Percentiles rank a stretch among this genome's conserved stretches.
Conservation (phyloP, 2,888 invertebrate species). For the Sphaerophoria rueppellii region DNA sequence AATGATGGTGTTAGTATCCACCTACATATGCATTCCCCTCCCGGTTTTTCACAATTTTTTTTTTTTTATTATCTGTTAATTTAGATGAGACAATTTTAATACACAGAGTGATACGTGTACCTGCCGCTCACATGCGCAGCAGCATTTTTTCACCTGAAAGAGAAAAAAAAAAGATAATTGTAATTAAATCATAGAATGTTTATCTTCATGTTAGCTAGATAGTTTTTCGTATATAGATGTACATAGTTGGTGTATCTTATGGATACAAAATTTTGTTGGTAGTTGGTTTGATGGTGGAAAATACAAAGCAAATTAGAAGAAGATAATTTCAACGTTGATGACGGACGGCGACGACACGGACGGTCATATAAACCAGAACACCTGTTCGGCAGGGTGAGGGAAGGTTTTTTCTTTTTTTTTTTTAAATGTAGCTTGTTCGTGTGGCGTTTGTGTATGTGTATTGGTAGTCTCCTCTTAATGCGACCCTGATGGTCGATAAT, state of each 20-base stretch:
- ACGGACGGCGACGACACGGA: neutral
- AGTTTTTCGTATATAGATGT: neutral
- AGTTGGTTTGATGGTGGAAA: constrained; percentile 44
- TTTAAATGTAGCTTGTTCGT: constrained; percentile 10
- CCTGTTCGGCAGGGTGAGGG: constrained; percentile 32
- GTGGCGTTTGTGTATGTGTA: neutral
- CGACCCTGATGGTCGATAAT: constrained; percentile 68
- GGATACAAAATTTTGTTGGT: constrained; percentile 55
- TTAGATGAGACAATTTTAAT: constrained; percentile 59
- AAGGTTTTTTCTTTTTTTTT: constrained; percentile 9
- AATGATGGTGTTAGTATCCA: constrained; percentile 53
- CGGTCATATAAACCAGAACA: constrained; percentile 31
- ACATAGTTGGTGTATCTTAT: constrained; percentile 13
- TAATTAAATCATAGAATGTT: constrained; percentile 67
- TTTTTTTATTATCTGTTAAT: constrained; percentile 68
- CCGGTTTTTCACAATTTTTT: neutral
- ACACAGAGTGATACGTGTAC: constrained; percentile 21
- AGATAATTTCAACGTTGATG: constrained; percentile 11
- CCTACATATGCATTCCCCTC: constrained; percentile 40
- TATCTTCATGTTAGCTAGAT: constrained; percentile 53
- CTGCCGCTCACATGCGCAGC: constrained; percentile 65
- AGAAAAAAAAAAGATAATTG: constrained; percentile 44
- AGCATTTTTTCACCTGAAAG: constrained; percentile 24
- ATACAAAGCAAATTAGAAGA: constrained; percentile 27
- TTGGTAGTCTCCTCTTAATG: constrained; percentile 28